Evolutionary conservation across 1,140 invertebrate genomes (phyloP).

Genomic region (Agrypnia vestita): DNA sequence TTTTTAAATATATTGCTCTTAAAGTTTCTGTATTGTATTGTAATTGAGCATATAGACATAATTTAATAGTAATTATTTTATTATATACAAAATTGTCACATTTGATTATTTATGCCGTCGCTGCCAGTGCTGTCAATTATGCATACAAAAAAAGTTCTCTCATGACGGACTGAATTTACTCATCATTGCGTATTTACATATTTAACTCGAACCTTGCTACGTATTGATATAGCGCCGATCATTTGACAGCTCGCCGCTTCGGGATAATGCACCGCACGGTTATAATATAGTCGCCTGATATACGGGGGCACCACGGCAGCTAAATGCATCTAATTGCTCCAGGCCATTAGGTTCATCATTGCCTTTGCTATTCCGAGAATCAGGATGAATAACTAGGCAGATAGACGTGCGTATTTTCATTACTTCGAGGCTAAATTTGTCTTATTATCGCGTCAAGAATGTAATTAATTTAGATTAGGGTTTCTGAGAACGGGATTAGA

Average conservation of each 20-base stretch:
- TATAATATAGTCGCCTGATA: conserved; percentile 22
- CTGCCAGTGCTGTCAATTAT: no score
- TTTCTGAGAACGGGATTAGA: no score
- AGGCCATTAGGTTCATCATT: conserved; percentile 31
- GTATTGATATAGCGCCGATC: background rate
- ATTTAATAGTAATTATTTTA: no score
- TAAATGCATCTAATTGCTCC: conserved; percentile 45
- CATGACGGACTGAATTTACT: no score
- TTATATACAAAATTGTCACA: no score
- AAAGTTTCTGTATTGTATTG: no score
- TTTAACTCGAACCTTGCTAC: background rate
- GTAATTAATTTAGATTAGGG: conserved; percentile 17
- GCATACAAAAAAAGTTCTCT: no score
- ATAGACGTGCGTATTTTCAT: conserved; percentile 1
- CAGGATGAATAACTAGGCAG: conserved; percentile 21
- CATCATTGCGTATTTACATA: background rate
- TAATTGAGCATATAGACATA: no score
- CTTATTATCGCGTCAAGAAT: conserved; percentile 13
- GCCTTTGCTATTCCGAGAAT: conserved; percentile 22
- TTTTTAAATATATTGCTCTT: no score
- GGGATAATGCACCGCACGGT: background rate
- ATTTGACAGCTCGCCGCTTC: conserved; percentile 14
- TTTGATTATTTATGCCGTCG: no score
- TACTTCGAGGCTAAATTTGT: conserved; percentile 18
- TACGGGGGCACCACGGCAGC: background rate